A percentile compares a stretch with the other conserved stretches of the same genome.
Conservation (phyloP, 1,140 invertebrate genomes). For the Hetaerina americana region DNA sequence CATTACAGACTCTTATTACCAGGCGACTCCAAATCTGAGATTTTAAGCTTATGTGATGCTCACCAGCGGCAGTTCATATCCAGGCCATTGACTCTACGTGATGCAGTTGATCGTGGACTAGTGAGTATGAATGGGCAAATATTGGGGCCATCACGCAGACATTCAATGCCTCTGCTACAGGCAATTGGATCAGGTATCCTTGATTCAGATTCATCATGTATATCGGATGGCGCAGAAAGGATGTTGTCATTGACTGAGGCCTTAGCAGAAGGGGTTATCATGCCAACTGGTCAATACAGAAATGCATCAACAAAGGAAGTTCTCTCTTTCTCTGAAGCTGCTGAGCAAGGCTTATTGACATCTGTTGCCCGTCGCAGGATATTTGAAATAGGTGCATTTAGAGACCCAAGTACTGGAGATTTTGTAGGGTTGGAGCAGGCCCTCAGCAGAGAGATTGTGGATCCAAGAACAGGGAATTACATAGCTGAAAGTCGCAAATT, state of each 20-base stretch:
- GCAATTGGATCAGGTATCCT: conserved; percentile 73
- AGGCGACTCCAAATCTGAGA: conserved; percentile 37
- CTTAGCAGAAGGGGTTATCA: conserved; percentile 60
- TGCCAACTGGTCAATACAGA: conserved; percentile 53
- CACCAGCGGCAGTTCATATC: conserved; percentile 60
- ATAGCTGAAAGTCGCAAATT: conserved; percentile 58
- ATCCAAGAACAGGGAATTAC: conserved; percentile 38
- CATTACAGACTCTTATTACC: conserved; percentile 37
- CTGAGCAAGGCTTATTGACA: conserved; percentile 70
- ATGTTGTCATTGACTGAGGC: conserved; percentile 74
- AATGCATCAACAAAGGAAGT: conserved; percentile 56
- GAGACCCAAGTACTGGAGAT: conserved; percentile 65
- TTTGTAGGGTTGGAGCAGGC: conserved; percentile 80
- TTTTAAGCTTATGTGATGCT: conserved; percentile 66
- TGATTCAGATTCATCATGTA: conserved; percentile 67
- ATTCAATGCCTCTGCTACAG: conserved; percentile 64
- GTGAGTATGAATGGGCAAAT: conserved; percentile 67
- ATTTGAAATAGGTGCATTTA: conserved; percentile 85
- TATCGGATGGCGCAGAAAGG: conserved; percentile 58
- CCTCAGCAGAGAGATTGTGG: conserved; percentile 60
- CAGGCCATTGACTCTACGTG: conserved; percentile 82
- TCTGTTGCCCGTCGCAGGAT: conserved; percentile 76
- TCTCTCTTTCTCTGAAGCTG: conserved; percentile 47
- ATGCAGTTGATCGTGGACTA: conserved; percentile 65
- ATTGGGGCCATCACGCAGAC: conserved; percentile 59